Evolutionary conservation across 2,888 invertebrate genomes (phyloP), one percentile per base, ranked within the genome.

Genomic region (Brachylomia viminalis): DNA sequence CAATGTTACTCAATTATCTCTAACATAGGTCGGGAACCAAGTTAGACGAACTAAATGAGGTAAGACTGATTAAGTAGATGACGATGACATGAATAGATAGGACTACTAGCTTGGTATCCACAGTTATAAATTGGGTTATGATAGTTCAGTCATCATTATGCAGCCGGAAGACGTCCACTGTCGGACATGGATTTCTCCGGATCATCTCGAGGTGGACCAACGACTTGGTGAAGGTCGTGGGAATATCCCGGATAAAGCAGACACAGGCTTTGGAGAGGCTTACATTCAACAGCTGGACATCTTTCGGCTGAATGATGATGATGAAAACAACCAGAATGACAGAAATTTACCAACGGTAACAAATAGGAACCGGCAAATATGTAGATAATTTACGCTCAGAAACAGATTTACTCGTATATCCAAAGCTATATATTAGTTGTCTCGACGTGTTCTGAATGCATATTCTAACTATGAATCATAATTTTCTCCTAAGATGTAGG

Each of bases 401-500:
- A n/a, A 54, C n/a, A n/a, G 7, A 27, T n/a, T 7, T 33, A 27
- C 38, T 38, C 38, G 38, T 38, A 38, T 38, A 38, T 38, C 38
- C 7, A 49, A 47, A 38, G 52, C 52, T 56, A 56, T 38, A 56
- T 38, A 54, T 54, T 23, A 33, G 49, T 56, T 17, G 27, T 38
- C 15, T 23, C 30, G n/a, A 23, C 72, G 80, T 64, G 73, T 59
- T 47, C 68, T 61, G 84, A 73, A 69, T 83, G 45, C 73, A 73
- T 73, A 42, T 52, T 47, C 23, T 52, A 45, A 52, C 4, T 10
- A 56, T 79, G 79, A 79, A 45, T 74, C 66, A 83, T 49, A 62
- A 79, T 78, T 65, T 68, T 79, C 72, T 83, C 47, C 15, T 45
- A 15, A 65, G 65, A 79, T 30, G 69, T 79, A 66, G 68, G 65